Evolutionary conservation across 1,140 invertebrate genomes (phyloP).

Genomic region (Eupeodes corollae): DNA sequence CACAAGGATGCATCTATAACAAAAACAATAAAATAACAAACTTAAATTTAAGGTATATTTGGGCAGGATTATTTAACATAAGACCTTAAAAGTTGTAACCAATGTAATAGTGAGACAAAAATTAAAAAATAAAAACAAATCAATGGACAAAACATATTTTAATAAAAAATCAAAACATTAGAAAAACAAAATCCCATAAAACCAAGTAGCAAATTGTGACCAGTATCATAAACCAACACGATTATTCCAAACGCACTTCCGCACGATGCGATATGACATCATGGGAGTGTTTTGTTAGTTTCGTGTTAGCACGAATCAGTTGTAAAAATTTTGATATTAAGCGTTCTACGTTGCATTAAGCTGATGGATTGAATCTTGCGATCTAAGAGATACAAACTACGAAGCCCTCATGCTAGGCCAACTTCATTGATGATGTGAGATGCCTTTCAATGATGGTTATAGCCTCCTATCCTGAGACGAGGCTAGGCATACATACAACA

Average conservation of each 20-base stretch:
- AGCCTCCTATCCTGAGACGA: too few species aligned
- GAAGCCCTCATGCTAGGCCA: neutral
- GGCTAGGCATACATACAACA: neutral
- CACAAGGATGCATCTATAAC: neutral
- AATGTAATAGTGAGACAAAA: too few species aligned
- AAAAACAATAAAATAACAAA: too few species aligned
- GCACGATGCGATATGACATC: neutral
- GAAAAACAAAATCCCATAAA: neutral
- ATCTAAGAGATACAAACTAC: neutral
- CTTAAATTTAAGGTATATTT: too few species aligned
- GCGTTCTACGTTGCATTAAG: too few species aligned
- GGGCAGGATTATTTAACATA: too few species aligned
- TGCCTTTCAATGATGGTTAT: too few species aligned
- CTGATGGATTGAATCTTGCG: neutral
- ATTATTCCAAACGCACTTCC: conserved; percentile 1
- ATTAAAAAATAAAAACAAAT: neutral
- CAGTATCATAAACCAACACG: conserved; percentile 37
- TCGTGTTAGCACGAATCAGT: conserved; percentile 37
- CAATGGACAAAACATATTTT: too few species aligned
- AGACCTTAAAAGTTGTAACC: too few species aligned
- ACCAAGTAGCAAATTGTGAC: conserved; percentile 2
- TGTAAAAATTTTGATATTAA: conserved; percentile 12
- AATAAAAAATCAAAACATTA: neutral
- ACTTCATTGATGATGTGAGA: too few species aligned
- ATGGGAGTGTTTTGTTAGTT: conserved; percentile 12